These are phyloP conservation scores for Aurelia aurita DNA, from an alignment of 30 jellyfish, hydroid and myxozoan species.

Conservation along the genomic window DNA sequence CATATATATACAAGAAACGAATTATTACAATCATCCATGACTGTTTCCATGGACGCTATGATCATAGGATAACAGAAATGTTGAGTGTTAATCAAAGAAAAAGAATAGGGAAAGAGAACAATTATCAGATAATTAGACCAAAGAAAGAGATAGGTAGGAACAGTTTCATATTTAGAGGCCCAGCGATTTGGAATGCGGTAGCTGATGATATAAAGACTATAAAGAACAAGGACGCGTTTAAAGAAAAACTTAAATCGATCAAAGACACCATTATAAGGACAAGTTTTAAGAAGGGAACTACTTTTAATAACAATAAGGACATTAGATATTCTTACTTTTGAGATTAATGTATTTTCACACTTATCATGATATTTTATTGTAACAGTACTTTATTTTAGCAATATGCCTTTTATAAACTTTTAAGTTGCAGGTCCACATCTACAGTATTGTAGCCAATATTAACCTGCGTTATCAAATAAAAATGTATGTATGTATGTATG, in stretches of 20 bases:
- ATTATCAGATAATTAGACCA: constrained; percentile 24
- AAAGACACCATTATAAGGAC: background rate
- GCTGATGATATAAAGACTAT: too few species aligned
- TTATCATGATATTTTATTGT: background rate
- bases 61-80: constrained; percentile 8
- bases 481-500: background rate
- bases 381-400: background rate
- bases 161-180: background rate
- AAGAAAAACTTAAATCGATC: background rate
- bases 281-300: background rate
- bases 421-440: background rate
- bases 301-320: background rate
- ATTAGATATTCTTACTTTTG: background rate
- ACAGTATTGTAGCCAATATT: background rate
- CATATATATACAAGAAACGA: background rate
- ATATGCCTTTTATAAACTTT: background rate
- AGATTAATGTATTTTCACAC: background rate
- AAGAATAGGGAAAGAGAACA: constrained; percentile 25
- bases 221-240: background rate
- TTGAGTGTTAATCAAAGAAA: constrained; percentile 2
- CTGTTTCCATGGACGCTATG: constrained; percentile 6
- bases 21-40: constrained; percentile 8
- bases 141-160: too few species aligned
- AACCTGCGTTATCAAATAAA: background rate
- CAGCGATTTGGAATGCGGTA: background rate